Evolutionary conservation across 1,140 invertebrate genomes (phyloP), one percentile per base, ranked within the genome.

Genomic region (Doryteuthis pealeii): DNA sequence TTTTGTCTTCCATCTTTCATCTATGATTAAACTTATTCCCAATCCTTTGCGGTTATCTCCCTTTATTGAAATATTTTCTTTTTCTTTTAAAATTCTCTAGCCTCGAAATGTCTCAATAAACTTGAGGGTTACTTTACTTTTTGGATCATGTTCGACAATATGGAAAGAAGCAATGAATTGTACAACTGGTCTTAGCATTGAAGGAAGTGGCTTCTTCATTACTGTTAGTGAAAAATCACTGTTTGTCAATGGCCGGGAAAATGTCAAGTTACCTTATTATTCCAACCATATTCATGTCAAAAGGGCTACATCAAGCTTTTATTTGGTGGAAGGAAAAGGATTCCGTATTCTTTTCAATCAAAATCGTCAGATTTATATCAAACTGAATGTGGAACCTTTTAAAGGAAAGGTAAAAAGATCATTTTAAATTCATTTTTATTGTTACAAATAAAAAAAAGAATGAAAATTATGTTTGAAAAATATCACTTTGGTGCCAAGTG

Each of bases 361-460:
- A 35, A 68, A 68, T 32, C n/a, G 32, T 12, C 66, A 68, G 30
- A 35, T 68, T 18, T 68, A 68, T 22, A 68, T 68, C 31, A 68
- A 31, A 30, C 31, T 68, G 28, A 30, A 68, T 68, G 15, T 35
- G 32, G 66, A 31, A 0, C 66, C 66, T 68, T 68, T 68, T 68
- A 31, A 68, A 68, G 32, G 32, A 68, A 68, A 68, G 66, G 66
- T 35, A 68, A 62, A 15, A 3, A 26, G 5, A 15, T 40, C 10
- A 40, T 40, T 40, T 62, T n/a, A 62, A 5, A 62, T 4, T 4
- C 3, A 62, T 62, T 62, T 62, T 26, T 62, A 5, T 30, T 62
- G 4, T 62, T 3, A 62, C 28, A 62, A n/a, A n/a, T n/a, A n/a
- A n/a, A n/a, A n/a, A n/a, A n/a, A n/a, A n/a, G n/a, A n/a, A n/a